Evolutionary conservation across 2,797 vertebrate species (phyloP), one percentile per base, ranked within the genome.

Genomic region (Dermochelys coriacea): DNA sequence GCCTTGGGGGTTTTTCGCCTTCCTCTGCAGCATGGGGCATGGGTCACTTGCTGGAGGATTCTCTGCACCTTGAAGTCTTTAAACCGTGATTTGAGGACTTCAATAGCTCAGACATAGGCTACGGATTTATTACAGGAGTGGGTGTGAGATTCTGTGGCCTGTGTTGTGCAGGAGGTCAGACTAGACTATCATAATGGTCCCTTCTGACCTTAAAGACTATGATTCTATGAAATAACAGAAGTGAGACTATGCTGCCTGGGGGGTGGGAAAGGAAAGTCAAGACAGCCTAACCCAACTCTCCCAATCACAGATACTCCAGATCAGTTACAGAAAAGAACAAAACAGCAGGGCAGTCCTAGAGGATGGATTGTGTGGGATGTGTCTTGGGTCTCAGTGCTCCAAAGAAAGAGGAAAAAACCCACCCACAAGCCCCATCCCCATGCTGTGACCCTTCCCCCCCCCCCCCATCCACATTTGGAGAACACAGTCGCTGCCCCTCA

Each of bases 401-500:
- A 27, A 54, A 54, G 27, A 41, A n/a, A 25, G 16, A 49, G 25
- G 74, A 18, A 49, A 45, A 75, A 49, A 16, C 15, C 45, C 45
- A 77, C 4, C 27, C 45, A 31, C 1, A 1, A 49, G n/a, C 16
- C 12, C 37, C 71, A 75, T 5, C 29, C 14, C 14, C 45, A 15
- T 29, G 25, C 45, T 45, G 21, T 45, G 71, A 45, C 41, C 18
- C 9, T 19, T 3, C 45, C 11, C 49, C 50, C 49, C 14, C 49
- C 55, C 37, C 12, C 41, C 12, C 5, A 3, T 7, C 7, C 57
- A 14, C 6, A 14, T 3, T 41, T 16, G 51, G 51, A 74, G 41
- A 47, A 15, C 27, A 51, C 3, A 1, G 2, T 16, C 77, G 19
- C 37, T 54, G 11, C 16, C 78, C 41, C 61, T 0, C 0, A 1